Evolutionary conservation across 2,888 invertebrate species (phyloP), one percentile per base, ranked within the genome.

Genomic region (Apeira syringaria): DNA sequence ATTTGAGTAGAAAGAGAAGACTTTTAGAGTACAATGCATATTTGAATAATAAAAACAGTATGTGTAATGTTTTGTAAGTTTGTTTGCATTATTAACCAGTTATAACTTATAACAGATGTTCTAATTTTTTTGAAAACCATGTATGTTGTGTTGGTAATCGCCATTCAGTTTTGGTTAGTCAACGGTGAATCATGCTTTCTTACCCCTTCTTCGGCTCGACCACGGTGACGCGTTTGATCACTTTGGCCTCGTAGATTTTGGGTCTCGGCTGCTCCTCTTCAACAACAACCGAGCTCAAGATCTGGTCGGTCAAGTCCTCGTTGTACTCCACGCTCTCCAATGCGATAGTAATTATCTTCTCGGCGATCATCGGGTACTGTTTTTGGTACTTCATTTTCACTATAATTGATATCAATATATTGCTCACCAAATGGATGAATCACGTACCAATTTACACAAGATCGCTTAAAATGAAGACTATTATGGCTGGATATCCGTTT

Each of bases 321-420:
- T 97, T 94, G 78, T 94, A 98, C 66, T 95, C 94, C 0, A 96
- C 96, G 66, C 97, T 96, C 65, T 98, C 97, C 50, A 98, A 82
- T 0, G 98, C 98, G 75, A 98, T 94, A 1, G 93, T 85, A 34
- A 98, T 93, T 6, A 98, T 94, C 48, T 95, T 92, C 57, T 96
- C 96, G 0, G 96, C 94, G 17, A 97, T 92, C 30, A 92, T 92
- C 35, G 92, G 92, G 75, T 95, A 97, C 66, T 94, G 93, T 43
- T 91, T 91, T 75, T 94, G 93, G 10, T 98, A 89, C 54, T 92
- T 90, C 20, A 75, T 72, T 85, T 94, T 94, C 74, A 96, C 96
- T 96, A 15, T 3, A 15, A 15, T 15, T n/a, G n/a, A n/a, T n/a
- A n/a, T n/a, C n/a, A n/a, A n/a, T n/a, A n/a, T n/a, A n/a, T n/a